Conservation (phyloP, 2,797 vertebrate species). For the Tiaroga cobitis region DNA sequence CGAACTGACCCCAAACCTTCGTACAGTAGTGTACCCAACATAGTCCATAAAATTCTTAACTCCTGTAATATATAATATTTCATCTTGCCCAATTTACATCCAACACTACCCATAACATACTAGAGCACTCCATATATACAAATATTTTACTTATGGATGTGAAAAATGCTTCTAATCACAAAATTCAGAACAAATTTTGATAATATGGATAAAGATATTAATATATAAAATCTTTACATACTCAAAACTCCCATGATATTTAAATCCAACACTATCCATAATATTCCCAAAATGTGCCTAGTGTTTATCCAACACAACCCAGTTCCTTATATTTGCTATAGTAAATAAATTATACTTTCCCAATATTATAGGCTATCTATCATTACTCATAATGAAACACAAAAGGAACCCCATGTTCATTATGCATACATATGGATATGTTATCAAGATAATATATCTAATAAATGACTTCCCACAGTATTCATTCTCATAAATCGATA, state of each 20-base stretch:
- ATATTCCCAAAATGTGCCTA: background rate
- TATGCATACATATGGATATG: background rate
- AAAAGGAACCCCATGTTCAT: conserved; percentile 1
- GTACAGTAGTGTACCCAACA: background rate
- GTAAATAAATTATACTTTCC: background rate
- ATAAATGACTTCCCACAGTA: background rate
- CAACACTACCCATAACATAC: background rate
- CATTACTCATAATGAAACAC: background rate
- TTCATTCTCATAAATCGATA: background rate
- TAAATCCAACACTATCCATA: background rate
- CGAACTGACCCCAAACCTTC: background rate
- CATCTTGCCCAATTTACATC: background rate
- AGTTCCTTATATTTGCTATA: background rate
- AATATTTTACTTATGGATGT: background rate
- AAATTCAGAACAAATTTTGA: background rate
- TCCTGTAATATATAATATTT: background rate
- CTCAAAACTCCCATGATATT: background rate
- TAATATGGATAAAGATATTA: background rate
- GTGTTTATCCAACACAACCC: background rate
- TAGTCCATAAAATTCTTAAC: background rate
- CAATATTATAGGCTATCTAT: background rate
- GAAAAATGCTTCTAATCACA: background rate
- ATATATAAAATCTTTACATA: background rate
- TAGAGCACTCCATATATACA: background rate
- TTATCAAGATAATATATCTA: background rate